These are phyloP conservation scores for Oasisia sp. DNA, from an alignment of 2,888 invertebrate genomes.

Conservation along the genomic window DNA sequence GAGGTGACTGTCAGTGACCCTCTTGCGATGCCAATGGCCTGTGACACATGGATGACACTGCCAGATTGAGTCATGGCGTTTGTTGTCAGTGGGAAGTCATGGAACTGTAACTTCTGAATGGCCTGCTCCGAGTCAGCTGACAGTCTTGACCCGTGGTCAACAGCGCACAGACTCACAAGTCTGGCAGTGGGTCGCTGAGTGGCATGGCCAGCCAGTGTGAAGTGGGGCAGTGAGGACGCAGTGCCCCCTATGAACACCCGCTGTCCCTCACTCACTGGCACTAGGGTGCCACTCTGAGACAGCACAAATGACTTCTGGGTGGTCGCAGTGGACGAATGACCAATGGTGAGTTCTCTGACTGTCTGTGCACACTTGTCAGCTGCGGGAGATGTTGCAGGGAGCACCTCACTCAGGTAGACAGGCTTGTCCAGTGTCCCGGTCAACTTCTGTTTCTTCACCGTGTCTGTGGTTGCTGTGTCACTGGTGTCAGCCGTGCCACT, in stretches of 20 bases:
- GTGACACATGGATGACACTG: not conserved
- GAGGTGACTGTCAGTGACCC: not conserved
- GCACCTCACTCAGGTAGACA: not conserved
- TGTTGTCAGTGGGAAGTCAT: slow-evolving; percentile 56
- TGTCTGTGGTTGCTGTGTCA: not conserved
- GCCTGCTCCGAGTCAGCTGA: slow-evolving; percentile 37
- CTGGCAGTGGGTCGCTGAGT: not conserved
- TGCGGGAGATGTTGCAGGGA: not conserved
- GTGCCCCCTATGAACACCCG: not conserved
- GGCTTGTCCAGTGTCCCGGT: not conserved
- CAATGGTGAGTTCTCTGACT: not conserved
- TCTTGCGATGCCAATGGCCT: not conserved
- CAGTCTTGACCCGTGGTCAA: not conserved
- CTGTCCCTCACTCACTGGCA: not conserved
- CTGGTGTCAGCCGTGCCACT: not conserved
- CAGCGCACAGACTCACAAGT: not conserved
- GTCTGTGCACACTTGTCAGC: not conserved
- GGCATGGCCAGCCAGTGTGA: not conserved
- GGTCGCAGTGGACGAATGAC: not conserved
- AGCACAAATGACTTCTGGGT: slow-evolving; percentile 9
- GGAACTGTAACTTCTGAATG: slow-evolving; percentile 54
- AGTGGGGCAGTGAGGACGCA: not conserved
- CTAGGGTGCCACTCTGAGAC: not conserved
- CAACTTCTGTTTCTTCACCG: not conserved
- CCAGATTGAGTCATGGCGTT: slow-evolving; percentile 38